These are phyloP conservation scores for Scaptodrosophila latifasciaeformis DNA, from an alignment of 2,888 invertebrate species.

Conservation along the genomic window DNA sequence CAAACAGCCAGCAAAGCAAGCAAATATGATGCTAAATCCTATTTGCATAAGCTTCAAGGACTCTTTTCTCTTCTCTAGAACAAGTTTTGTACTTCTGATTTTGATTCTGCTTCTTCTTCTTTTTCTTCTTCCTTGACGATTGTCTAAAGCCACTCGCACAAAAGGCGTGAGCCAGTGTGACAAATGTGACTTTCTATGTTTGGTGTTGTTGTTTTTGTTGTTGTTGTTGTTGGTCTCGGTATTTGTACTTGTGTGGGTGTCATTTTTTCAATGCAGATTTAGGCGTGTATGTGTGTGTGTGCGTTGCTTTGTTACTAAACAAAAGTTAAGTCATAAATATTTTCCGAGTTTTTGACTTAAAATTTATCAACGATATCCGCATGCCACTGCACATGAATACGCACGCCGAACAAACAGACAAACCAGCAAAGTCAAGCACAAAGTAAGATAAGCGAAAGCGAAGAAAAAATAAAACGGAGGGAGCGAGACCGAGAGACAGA, in stretches of 20 bases:
- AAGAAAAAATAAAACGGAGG: no score
- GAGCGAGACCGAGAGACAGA: constrained; percentile 15
- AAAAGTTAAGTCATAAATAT: constrained; percentile 69
- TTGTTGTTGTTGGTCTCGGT: not conserved
- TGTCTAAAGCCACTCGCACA: constrained; percentile 28
- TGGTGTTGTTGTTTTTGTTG: no score
- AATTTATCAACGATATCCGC: constrained; percentile 69
- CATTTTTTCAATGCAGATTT: not conserved
- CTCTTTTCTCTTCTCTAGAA: no score
- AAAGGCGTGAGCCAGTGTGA: constrained; percentile 22
- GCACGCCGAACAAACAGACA: not conserved
- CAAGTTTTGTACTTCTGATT: no score
- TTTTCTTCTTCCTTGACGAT: constrained; percentile 51
- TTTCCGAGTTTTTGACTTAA: constrained; percentile 66
- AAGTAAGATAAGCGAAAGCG: not conserved
- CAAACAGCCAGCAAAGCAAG: constrained; percentile 25
- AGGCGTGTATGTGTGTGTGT: not conserved
- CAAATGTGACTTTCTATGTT: constrained; percentile 15
- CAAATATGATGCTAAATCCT: constrained; percentile 28
- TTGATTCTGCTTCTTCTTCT: no score
- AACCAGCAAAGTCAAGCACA: constrained; percentile 6
- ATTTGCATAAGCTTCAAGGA: constrained; percentile 49
- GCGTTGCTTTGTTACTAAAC: constrained; percentile 63
- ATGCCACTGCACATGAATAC: constrained; percentile 26
- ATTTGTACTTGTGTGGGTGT: not conserved